Evolutionary conservation across 2,113 vertebrate species (phyloP), one percentile per base, ranked within the genome.

Genomic region (Halichoerus grypus): DNA sequence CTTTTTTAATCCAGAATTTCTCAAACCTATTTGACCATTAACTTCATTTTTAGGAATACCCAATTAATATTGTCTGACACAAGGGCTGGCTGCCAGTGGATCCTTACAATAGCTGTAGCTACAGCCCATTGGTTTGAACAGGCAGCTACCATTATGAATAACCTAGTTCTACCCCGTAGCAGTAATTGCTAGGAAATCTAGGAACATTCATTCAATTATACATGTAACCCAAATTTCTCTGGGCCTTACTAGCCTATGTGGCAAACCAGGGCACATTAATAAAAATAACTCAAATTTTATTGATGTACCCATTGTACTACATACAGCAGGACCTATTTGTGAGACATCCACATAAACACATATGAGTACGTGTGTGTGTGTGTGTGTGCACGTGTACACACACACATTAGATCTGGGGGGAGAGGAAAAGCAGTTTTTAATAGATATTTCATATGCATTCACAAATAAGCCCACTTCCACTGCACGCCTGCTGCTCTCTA

Each of bases 1-100:
- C 8, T 51, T 81, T 92, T 49, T 87, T 93, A 91, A 77, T 83
- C 4, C 33, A 95, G 21, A 57, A 69, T 65, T 85, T 94, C 39
- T 80, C 79, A 92, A 53, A 33, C 14, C 31, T 5, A 8, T 57
- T 46, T 71, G 46, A 92, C 36, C 9, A 57, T 46, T 28, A 65
- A 74, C 55, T 13, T 15, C 69, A 92, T 67, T 94, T 88, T 67
- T 39, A 69, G 59, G 39, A 89, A 61, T 16, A 28, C 12, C 15
- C 28, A 5, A 16, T 87, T 71, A 59, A n/a, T 0, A 0, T 92
- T 11, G 0, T 63, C 46, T 95, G 46, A 53, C 22, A 39, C 12
- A 46, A 28, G 11, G 7, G 65, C 69, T 61, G 7, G 65, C 69
- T 61, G 15, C 42, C 53, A 12, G 5, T 51, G 49, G 88, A 57